These are phyloP conservation scores for Bolinopsis microptera DNA, from an alignment of 37 sponge, comb jelly and placozoan genomes.

Conservation along the genomic window DNA sequence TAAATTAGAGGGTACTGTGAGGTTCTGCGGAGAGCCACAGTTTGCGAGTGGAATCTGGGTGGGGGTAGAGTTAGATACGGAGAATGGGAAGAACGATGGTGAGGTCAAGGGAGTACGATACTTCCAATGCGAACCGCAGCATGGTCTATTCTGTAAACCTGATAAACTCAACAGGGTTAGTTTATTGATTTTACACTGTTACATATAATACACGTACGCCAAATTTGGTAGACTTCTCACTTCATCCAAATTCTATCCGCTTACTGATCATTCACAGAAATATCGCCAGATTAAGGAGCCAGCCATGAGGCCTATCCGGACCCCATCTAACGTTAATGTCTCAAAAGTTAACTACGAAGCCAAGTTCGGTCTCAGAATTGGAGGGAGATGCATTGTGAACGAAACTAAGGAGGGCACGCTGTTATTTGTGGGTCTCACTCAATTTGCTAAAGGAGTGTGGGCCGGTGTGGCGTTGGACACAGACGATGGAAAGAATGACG, in stretches of 20 bases:
- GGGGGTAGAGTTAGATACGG: slow-evolving; percentile 79
- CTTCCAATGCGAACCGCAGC: slow-evolving; percentile 81
- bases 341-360: slow-evolving; percentile 58
- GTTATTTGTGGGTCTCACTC: slow-evolving; percentile 79
- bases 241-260: too few relatives aligned
- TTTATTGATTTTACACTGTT: too few relatives aligned
- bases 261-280: too few relatives aligned
- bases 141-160: slow-evolving; percentile 85
- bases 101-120: slow-evolving; percentile 84
- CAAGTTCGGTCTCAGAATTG: slow-evolving; percentile 5
- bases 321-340: neutral
- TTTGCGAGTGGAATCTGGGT: slow-evolving; percentile 91
- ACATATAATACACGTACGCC: too few relatives aligned
- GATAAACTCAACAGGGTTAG: slow-evolving; percentile 72
- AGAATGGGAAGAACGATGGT: slow-evolving; percentile 92
- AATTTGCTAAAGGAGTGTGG: slow-evolving; percentile 93
- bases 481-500: slow-evolving; percentile 89
- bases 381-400: slow-evolving; percentile 69
- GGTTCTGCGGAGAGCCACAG: slow-evolving; percentile 84
- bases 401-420: slow-evolving; percentile 80
- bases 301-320: slow-evolving; percentile 30
- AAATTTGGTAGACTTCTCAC: too few relatives aligned
- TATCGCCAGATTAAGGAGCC: neutral
- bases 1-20: slow-evolving; percentile 71
- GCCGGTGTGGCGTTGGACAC: slow-evolving; percentile 84